Base-by-base conservation (phyloP, 1,140 invertebrate genomes). In the Musca vetustissima region DNA sequence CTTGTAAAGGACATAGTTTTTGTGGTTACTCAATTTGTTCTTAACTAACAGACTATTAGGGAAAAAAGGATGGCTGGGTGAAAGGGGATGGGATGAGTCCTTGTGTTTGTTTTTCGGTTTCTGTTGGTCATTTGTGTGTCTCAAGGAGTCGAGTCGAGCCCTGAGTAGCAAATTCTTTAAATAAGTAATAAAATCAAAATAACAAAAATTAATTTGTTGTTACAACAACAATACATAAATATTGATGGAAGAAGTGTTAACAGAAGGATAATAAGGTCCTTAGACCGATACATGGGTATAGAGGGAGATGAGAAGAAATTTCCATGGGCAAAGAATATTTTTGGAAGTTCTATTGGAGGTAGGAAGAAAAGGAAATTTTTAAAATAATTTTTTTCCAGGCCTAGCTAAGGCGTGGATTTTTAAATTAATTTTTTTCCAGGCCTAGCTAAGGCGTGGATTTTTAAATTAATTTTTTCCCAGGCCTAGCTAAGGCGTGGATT, bases 151-250 rank as follows among this genome's bases (percentile, higher is more conserved):
- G 25, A 24, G 53, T 6, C 17, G 24, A 7, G 36, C 36, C 36
- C 13, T 57, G 17, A 57, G 25, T 24, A 25, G 19, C 4, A 53
- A 57, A 57, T 57, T 57, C 22, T 57, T 57, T 28, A 57, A 57
- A 57, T 57, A 57, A 57, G 53, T 57, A 57, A 57, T 57, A 57
- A 57, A 57, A 28, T 57, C 53, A 57, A 57, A 57, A 57, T 57
- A 57, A 57, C 53, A 57, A 43, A 43, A 57, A 57, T 57, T 57
- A 57, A 57, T 24, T 43, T 43, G 36, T 43, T 43, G n/a, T 43
- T 9, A 43, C 36, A 43, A 43, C 36, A 43, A 43, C 36, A 43
- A 43, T 11, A 43, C 36, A 43, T 43, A 43, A 43, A 52, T 52
- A 19, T 52, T 52, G 49, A 52, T 52, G 13, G 49, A 28, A 28